These are phyloP conservation scores for Mylabris sibirica DNA, from an alignment of 2,888 invertebrate genomes.

Conservation along the genomic window DNA sequence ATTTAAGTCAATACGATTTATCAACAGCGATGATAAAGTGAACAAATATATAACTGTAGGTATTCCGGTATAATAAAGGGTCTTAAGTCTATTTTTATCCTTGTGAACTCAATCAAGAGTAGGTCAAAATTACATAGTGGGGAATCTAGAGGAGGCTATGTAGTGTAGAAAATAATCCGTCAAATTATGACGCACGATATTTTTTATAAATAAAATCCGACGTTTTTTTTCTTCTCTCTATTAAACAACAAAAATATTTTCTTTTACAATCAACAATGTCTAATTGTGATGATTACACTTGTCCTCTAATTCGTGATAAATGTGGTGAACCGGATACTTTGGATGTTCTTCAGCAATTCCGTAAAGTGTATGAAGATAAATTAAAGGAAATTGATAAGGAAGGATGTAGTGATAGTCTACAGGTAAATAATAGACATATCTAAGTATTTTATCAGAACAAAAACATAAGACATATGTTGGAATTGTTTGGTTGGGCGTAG, in stretches of 20 bases:
- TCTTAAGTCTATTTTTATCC: conserved; percentile 28
- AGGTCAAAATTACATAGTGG: conserved; percentile 17
- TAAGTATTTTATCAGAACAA: not conserved
- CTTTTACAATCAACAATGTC: conserved; percentile 15
- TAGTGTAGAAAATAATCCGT: conserved; percentile 22
- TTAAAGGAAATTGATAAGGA: conserved; percentile 66
- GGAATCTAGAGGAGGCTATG: conserved; percentile 21
- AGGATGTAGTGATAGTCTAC: conserved; percentile 59
- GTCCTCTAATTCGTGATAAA: conserved; percentile 38
- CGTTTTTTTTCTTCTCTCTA: conserved; percentile 30
- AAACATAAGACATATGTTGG: not conserved
- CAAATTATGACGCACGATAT: conserved; percentile 40
- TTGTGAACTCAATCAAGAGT: conserved; percentile 13
- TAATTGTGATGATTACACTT: not conserved
- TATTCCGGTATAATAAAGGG: conserved; percentile 5
- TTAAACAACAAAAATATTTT: not conserved
- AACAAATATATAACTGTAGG: not conserved
- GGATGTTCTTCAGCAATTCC: conserved; percentile 68
- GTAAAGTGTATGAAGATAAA: conserved; percentile 68
- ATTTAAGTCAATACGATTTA: not conserved
- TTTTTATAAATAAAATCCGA: conserved; percentile 38
- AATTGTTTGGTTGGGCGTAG: conserved; percentile 3
- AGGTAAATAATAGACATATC: conserved; percentile 39
- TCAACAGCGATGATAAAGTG: not conserved
- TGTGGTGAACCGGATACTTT: conserved; percentile 60